phyloP scores from a whole-genome alignment of 2,888 invertebrate genomes.

The Trissolcus japonicus region DNA sequence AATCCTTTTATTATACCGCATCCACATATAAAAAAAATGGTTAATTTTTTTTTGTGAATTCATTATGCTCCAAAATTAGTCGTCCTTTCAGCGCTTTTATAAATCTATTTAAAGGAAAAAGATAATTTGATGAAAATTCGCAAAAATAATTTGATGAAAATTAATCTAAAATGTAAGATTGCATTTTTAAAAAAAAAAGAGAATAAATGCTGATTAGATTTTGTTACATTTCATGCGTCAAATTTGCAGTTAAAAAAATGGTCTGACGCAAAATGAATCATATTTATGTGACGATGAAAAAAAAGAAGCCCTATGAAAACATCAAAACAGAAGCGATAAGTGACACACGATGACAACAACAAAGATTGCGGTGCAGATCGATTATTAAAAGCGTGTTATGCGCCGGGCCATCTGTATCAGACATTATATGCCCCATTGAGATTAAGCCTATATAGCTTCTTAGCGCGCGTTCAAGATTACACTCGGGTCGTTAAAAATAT shows the following conservation, averaged over 20 bases:
- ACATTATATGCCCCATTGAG: conserved; percentile 74
- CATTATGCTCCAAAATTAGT: too few species aligned
- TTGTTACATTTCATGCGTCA: neutral
- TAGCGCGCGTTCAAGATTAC: conserved; percentile 36
- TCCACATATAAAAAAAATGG: too few species aligned
- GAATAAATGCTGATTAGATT: too few species aligned
- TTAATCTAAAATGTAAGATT: too few species aligned
- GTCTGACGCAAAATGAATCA: conserved; percentile 6
- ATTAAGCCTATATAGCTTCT: conserved; percentile 60
- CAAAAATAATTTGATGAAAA: too few species aligned
- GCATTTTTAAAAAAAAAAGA: too few species aligned
- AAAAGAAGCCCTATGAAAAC: neutral
- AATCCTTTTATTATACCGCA: too few species aligned
- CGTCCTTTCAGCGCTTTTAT: too few species aligned
- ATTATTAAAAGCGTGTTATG: conserved; percentile 71
- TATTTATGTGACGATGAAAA: neutral
- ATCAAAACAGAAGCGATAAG: conserved; percentile 44
- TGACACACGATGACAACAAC: conserved; percentile 19
- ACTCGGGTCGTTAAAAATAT: conserved; percentile 35
- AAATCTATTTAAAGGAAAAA: too few species aligned
- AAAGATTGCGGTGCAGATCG: conserved; percentile 32
- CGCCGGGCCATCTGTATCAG: conserved; percentile 74
- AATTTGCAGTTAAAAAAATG: neutral
- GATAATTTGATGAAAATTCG: too few species aligned
- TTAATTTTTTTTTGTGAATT: too few species aligned